These are phyloP conservation scores for Hippolais icterina DNA, from an alignment of 2,113 vertebrate genomes.

Conservation along the genomic window DNA sequence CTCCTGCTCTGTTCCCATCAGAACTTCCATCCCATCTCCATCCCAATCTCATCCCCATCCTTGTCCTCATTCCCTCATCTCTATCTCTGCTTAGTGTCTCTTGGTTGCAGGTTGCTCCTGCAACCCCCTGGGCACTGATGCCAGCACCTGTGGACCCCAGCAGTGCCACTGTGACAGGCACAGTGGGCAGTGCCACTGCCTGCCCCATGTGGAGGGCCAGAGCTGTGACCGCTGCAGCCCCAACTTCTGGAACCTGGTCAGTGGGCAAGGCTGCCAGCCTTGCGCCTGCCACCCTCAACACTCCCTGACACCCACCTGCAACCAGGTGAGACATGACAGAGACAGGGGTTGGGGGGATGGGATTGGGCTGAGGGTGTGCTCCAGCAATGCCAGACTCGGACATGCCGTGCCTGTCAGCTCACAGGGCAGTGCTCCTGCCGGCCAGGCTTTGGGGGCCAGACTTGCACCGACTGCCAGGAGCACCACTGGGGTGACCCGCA, in stretches of 20 bases:
- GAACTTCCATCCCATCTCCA: background rate
- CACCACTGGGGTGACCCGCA: conserved; percentile 92
- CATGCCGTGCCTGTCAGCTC: conserved; percentile 70
- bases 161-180: conserved; percentile 86
- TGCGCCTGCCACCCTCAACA: conserved; percentile 88
- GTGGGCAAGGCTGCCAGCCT: conserved; percentile 83
- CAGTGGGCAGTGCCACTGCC: conserved; percentile 90
- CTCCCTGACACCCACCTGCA: conserved; percentile 83
- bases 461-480: conserved; percentile 90
- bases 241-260: conserved; percentile 92
- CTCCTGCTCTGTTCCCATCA: background rate
- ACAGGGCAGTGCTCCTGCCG: conserved; percentile 92
- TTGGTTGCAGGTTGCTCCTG: conserved; percentile 86
- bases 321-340: conserved; percentile 76
- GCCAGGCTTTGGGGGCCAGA: conserved; percentile 90
- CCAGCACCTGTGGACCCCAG: conserved; percentile 80
- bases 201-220: conserved; percentile 85
- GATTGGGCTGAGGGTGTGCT: too few species aligned
- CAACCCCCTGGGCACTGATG: conserved; percentile 85
- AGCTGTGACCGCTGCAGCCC: conserved; percentile 89
- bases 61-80: background rate
- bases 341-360: accelerated
- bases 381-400: background rate
- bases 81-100: accelerated
- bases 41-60: background rate